Conservation (phyloP, 23 tunicate species). For the Trididemnum nubilum region DNA sequence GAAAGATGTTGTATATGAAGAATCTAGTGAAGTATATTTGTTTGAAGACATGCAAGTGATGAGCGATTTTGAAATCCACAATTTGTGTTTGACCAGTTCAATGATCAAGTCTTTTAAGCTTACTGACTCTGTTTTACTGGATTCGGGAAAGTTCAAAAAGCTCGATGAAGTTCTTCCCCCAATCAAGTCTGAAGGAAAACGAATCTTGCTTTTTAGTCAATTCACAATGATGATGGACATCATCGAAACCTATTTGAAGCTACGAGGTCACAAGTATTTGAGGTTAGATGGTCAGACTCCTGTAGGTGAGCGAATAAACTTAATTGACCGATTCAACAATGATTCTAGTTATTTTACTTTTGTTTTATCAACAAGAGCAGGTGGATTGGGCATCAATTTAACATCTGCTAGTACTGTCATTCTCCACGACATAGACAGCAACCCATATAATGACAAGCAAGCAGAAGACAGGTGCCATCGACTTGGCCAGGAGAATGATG, state of each 20-base stretch:
- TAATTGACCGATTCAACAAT: slow-evolving; percentile 73
- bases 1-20: slow-evolving; percentile 55
- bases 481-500: slow-evolving; percentile 71
- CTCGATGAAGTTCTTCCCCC: slow-evolving; percentile 74
- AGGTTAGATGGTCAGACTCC: slow-evolving; percentile 83
- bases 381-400: slow-evolving; percentile 93
- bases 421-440: slow-evolving; percentile 95
- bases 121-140: slow-evolving; percentile 33
- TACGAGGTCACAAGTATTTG: slow-evolving; percentile 40
- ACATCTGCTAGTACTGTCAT: slow-evolving; percentile 89
- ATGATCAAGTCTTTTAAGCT: slow-evolving; percentile 36
- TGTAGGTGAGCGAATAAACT: slow-evolving; percentile 50
- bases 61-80: slow-evolving; percentile 96
- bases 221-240: slow-evolving; percentile 96
- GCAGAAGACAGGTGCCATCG: slow-evolving; percentile 90
- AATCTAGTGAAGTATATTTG: slow-evolving; percentile 57
- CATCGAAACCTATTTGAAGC: slow-evolving; percentile 64
- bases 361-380: slow-evolving; percentile 91
- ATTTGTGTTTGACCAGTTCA: slow-evolving; percentile 37
- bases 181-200: slow-evolving; percentile 39
- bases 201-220: slow-evolving; percentile 86
- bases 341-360: slow-evolving; percentile 59
- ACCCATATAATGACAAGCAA: slow-evolving; percentile 99
- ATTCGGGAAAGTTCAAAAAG: slow-evolving; percentile 71
- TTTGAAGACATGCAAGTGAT: slow-evolving; percentile 97